Evolutionary conservation across 2,797 vertebrate species (phyloP), one percentile per base, ranked within the genome.

Genomic region (Sebastes kiyomatsui): DNA sequence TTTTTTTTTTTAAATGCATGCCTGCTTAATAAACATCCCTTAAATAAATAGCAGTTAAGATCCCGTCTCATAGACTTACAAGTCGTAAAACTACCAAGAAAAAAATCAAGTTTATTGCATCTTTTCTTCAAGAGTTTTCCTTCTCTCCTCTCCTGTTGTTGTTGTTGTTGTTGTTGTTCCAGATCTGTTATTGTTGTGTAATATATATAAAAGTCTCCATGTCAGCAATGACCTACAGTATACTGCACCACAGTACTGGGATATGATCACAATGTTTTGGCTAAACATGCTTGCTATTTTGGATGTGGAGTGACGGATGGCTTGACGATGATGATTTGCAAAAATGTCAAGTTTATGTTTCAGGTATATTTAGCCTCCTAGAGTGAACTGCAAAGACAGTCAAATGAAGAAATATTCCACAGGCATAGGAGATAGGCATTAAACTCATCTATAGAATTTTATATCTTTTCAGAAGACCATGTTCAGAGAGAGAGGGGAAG

Each of bases 221-320:
- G 9, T 33, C 6, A 58, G 30, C 4, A 4, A 4, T 65, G 32
- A 52, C 42, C 10, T 52, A 55, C 65, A 65, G 49, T 32, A 49
- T 14, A 30, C 11, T 7, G 27, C 46, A 54, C 14, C 42, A 46
- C 28, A 54, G 2, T 16, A 22, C 65, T 22, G 61, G 23, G 27
- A 49, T 49, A 35, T 65, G 59, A 77, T 79, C 28, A n/a, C 52
- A 27, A 7, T 90, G 81, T 86, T 87, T 91, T 78, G 81, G 58
- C 77, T 86, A 88, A 90, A 88, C 81, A 90, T 35, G 2, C 2
- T 33, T 88, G 73, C 49, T 87, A 68, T 88, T 92, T 86, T 87
- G 56, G 64, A 74, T 72, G 14, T 52, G 12, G 2, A 64, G 6
- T 59, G 61, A 82, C 60, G 64, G 72, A 78, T n/a, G 32, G 74